Conservation (phyloP, 2,797 vertebrate species). For the Odontamblyopus lacepedii region DNA sequence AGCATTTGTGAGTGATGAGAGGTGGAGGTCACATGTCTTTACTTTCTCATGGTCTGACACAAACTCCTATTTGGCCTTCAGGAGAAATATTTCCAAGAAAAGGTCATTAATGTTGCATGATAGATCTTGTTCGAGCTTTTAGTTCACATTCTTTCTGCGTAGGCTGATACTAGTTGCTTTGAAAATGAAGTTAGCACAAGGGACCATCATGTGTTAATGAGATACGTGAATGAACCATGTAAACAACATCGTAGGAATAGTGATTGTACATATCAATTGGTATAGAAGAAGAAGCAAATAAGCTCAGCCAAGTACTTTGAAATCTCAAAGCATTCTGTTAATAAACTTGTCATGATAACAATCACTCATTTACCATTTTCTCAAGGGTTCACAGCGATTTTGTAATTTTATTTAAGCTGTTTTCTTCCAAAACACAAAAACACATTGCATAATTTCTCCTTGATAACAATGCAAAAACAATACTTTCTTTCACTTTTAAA, state of each 20-base stretch:
- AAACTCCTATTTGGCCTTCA: constrained; percentile 21
- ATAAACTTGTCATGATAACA: too few species aligned
- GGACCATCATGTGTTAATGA: constrained; percentile 33
- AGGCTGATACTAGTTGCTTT: constrained; percentile 49
- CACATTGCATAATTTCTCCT: too few species aligned
- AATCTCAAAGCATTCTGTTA: too few species aligned
- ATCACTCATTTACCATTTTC: too few species aligned
- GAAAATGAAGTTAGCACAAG: constrained; percentile 11
- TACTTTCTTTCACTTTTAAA: too few species aligned
- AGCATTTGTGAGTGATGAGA: constrained; percentile 3
- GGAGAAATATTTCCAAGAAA: constrained; percentile 22
- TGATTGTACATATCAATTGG: background rate
- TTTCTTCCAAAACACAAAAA: too few species aligned
- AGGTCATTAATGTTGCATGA: constrained; percentile 39
- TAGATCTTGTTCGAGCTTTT: constrained; percentile 18
- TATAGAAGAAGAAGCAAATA: background rate
- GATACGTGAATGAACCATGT: background rate
- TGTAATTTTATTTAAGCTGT: too few species aligned
- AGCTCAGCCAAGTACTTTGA: background rate
- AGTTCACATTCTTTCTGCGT: constrained; percentile 33
- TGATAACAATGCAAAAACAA: too few species aligned
- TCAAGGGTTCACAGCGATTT: too few species aligned
- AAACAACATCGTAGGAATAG: background rate
- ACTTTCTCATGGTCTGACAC: constrained; percentile 47
- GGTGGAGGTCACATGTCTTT: constrained; percentile 23